These are phyloP conservation scores for Craseonycteris thonglongyai DNA, from an alignment of 2,113 vertebrate genomes.

Conservation along the genomic window DNA sequence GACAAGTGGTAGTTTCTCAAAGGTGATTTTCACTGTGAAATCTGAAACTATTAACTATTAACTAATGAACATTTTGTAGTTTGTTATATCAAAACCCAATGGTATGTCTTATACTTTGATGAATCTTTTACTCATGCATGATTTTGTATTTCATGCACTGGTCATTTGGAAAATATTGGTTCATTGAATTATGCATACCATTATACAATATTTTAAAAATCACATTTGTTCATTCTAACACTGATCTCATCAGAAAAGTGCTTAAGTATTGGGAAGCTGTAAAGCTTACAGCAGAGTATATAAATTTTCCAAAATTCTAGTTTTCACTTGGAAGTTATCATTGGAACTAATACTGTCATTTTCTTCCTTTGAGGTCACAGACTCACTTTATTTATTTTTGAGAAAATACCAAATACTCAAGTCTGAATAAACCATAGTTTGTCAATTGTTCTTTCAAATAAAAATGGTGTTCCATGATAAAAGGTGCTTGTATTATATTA, in stretches of 20 bases:
- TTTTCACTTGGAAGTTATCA: constrained; percentile 3
- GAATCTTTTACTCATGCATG: background rate
- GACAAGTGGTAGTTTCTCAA: constrained; percentile 21
- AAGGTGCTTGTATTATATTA: background rate
- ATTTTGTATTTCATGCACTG: constrained; percentile 8
- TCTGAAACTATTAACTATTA: background rate
- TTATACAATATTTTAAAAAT: background rate
- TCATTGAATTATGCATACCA: background rate
- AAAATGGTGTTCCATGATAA: background rate
- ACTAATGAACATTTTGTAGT: background rate
- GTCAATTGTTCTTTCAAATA: constrained; percentile 3
- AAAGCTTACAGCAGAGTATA: background rate
- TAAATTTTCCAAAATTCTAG: background rate
- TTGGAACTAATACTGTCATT: background rate
- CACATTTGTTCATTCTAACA: background rate
- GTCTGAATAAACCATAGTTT: background rate
- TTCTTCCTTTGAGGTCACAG: background rate
- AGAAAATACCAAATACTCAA: background rate
- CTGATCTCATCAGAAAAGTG: background rate
- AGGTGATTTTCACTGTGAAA: background rate
- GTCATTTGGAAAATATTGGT: background rate
- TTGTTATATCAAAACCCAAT: background rate
- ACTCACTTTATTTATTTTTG: background rate
- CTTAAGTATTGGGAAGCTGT: background rate
- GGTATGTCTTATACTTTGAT: background rate